Evolutionary conservation across 2,113 vertebrate species (phyloP).

Genomic region (Hippolais icterina): DNA sequence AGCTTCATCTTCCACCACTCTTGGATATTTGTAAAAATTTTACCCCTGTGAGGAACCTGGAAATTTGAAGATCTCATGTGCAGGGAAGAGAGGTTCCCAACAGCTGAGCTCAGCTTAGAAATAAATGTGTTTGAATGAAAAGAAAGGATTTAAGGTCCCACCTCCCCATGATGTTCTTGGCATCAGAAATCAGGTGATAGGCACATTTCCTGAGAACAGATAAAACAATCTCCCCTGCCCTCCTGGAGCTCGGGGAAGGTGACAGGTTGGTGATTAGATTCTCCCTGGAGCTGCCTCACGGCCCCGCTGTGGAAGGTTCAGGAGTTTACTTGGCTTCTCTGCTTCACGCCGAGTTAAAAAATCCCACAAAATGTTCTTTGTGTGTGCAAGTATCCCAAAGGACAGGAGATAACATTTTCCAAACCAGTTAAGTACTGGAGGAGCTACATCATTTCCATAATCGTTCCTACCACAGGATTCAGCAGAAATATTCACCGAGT

Average conservation of each 20-base stretch:
- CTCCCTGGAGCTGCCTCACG: neutral
- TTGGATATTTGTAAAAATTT: neutral
- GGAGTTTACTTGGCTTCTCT: constrained; percentile 19
- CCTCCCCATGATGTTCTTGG: neutral
- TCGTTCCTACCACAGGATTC: neutral
- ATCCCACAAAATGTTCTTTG: neutral
- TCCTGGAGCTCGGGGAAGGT: neutral
- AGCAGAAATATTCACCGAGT: neutral
- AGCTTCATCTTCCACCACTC: neutral
- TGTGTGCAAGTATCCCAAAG: neutral
- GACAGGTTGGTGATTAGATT: neutral
- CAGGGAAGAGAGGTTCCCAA: neutral
- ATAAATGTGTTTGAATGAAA: neutral
- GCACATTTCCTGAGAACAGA: neutral
- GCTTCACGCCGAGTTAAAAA: neutral
- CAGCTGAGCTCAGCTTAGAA: neutral
- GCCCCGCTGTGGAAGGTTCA: neutral
- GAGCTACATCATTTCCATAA: neutral
- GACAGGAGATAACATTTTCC: neutral
- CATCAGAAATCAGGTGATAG: neutral
- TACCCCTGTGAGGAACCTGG: fast-evolving
- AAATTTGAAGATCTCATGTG: neutral
- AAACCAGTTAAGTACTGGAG: neutral
- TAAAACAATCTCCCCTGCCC: neutral
- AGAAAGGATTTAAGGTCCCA: neutral